Conservation (phyloP, 2,797 vertebrate genomes). For the Gallirallus australis region DNA sequence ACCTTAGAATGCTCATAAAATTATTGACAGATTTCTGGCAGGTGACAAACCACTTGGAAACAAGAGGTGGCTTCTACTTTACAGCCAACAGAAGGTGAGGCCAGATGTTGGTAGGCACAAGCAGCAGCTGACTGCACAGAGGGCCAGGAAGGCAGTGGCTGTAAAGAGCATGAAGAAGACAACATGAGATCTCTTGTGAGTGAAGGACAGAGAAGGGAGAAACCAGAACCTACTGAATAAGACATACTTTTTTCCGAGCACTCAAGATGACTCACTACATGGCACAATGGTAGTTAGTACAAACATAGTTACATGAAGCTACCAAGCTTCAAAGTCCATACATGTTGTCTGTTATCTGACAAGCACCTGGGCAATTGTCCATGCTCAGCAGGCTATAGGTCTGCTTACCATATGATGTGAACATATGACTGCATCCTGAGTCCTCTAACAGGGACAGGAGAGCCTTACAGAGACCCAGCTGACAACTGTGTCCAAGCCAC, state of each 20-base stretch:
- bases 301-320: background rate
- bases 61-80: background rate
- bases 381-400: background rate
- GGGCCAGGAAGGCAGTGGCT: background rate
- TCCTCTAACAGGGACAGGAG: background rate
- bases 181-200: background rate
- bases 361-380: background rate
- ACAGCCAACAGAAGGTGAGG: background rate
- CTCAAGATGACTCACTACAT: background rate
- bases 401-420: background rate
- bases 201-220: background rate
- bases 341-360: background rate
- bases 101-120: background rate
- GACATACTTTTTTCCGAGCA: background rate
- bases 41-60: background rate
- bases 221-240: background rate
- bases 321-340: background rate
- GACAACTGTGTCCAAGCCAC: background rate
- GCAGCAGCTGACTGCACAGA: background rate
- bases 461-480: fast-evolving
- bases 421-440: fast-evolving
- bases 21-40: background rate
- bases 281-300: background rate
- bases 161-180: background rate
- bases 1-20: background rate